Base-by-base conservation (phyloP, 2,888 invertebrate species). In the Diarsia rubi region DNA sequence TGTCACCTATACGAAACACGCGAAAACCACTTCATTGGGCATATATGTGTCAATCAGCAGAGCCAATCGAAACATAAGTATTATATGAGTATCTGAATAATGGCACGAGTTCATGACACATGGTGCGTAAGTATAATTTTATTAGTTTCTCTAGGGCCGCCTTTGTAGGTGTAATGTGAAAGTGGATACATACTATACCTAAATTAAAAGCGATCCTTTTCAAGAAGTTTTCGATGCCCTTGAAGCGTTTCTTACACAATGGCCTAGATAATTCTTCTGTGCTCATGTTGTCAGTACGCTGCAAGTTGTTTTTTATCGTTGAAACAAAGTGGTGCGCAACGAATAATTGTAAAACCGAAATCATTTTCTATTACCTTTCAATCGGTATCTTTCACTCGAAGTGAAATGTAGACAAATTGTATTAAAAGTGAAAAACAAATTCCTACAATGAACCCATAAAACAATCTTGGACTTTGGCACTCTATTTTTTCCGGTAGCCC, bases 151-250 rank as follows among this genome's bases (percentile, higher is more conserved):
- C 8, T 37, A 37, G 8, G 8, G 37, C 14, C 12, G 1, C 44
- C 1, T 3, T 14, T 16, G 14, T 45, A 3, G 9, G 31, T 59
- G 14, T 59, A 16, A 59, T 69, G n/a, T 76, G 11, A 70, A 71
- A 71, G 47, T 42, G 69, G 78, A 47, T 54, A 78, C 49, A 78
- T 66, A 83, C 64, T 67, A 68, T 83, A 82, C 82, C 79, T 69
- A 84, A 81, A 66, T 86, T 85, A 81, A 81, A 81, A 70, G 81
- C 81, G n/a, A 81, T 47, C 84, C 93, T 91, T 67, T 93, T 91
- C 59, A 96, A 88, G 82, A 96, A 95, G 75, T 91, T 93, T 85
- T 96, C 96, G 54, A 95, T 86, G 21, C 94, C 95, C 83, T 96
- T 96, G 79, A 94, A 96, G 9, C 93, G 89, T 73, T 90, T 90